phyloP scores from a whole-genome alignment of 2,888 invertebrate genomes.

The Cataglyphis altisquamis region DNA sequence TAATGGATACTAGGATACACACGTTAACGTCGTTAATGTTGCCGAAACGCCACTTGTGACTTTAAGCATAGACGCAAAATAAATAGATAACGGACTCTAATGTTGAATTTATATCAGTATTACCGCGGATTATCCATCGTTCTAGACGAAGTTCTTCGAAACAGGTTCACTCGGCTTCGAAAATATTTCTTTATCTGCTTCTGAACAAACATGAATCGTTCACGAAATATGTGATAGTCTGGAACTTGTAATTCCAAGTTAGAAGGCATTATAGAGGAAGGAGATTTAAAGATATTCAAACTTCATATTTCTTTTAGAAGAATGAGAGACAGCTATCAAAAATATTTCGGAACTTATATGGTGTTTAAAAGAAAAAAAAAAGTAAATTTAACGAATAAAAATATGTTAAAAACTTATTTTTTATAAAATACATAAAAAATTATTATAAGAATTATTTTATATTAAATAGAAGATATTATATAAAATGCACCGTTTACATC shows the following conservation, averaged over 20 bases:
- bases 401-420: not conserved
- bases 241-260: not conserved
- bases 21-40: not conserved
- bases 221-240: not conserved
- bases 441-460: not conserved
- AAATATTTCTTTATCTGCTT: not conserved
- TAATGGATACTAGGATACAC: not conserved
- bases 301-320: not conserved
- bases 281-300: not conserved
- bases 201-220: not conserved
- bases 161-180: not conserved
- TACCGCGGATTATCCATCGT: not conserved
- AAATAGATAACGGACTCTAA: not conserved
- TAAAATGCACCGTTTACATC: not conserved
- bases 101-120: not conserved
- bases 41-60: not conserved
- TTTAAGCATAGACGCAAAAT: not conserved
- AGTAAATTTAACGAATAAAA: not conserved
- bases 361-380: not conserved
- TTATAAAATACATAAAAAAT: not conserved
- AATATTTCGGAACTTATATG: not conserved
- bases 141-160: not conserved
- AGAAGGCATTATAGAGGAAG: not conserved
- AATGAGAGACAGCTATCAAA: not conserved
- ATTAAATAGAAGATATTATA: not conserved